Evolutionary conservation across 2,113 vertebrate genomes (phyloP).

Genomic region (Callorhinus ursinus): DNA sequence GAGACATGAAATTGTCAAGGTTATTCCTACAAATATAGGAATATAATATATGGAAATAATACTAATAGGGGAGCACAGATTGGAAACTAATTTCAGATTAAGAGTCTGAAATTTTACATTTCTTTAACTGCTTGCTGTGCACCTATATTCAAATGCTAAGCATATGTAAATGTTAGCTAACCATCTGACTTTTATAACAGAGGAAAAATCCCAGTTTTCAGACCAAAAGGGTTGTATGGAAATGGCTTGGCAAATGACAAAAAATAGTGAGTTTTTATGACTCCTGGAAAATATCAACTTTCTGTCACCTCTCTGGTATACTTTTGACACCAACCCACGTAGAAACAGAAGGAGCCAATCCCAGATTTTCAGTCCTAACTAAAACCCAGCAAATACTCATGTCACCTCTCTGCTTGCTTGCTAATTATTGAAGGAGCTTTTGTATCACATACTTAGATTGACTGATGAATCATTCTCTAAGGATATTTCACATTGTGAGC

Average conservation of each 20-base stretch:
- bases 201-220: background rate
- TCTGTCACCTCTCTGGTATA: background rate
- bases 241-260: background rate
- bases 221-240: background rate
- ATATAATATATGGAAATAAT: background rate
- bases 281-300: background rate
- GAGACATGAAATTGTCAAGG: background rate
- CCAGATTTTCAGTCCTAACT: background rate
- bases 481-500: background rate
- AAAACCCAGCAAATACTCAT: background rate
- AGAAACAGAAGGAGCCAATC: background rate
- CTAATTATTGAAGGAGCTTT: background rate
- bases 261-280: background rate
- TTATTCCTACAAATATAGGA: background rate
- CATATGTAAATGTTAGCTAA: background rate
- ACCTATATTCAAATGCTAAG: background rate
- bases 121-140: background rate
- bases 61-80: background rate
- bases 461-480: background rate
- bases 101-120: background rate
- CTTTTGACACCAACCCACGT: background rate
- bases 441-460: background rate
- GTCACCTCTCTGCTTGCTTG: background rate
- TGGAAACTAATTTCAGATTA: conserved; percentile 9
- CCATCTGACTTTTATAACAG: background rate